A percentile compares a stretch with the other conserved stretches of the same genome.
phyloP scores from a whole-genome alignment of 2,113 vertebrate species.

The Motacilla tschutschensis region DNA sequence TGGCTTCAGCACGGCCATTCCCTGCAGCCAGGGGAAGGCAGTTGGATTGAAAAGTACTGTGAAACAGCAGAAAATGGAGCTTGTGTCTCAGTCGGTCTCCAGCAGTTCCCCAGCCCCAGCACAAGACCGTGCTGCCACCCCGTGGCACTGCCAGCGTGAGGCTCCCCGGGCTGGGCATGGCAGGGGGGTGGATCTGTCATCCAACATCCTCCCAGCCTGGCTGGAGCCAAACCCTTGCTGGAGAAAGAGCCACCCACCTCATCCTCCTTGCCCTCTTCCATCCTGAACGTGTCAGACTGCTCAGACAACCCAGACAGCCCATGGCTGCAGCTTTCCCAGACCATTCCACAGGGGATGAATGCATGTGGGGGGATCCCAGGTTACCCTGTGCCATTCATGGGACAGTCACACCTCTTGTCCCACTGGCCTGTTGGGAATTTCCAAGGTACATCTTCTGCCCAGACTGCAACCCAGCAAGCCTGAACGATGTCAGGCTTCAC shows the following conservation, averaged over 20 bases:
- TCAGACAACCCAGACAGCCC: background rate
- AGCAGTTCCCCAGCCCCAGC: background rate
- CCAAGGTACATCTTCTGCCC: background rate
- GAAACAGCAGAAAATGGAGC: background rate
- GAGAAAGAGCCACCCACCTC: background rate
- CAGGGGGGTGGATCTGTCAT: accelerated
- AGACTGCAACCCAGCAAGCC: background rate
- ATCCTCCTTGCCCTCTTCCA: background rate
- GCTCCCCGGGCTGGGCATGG: background rate
- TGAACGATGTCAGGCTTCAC: background rate
- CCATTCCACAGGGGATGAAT: background rate
- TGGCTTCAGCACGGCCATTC: background rate
- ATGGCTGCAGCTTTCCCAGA: background rate
- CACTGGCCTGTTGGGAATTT: background rate
- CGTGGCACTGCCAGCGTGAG: background rate
- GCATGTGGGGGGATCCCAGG: background rate
- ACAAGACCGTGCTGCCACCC: conserved; percentile 43
- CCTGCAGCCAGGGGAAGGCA: background rate
- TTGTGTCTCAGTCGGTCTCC: background rate
- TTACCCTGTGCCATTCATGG: background rate
- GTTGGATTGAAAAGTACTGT: accelerated
- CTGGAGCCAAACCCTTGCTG: background rate
- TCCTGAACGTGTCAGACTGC: background rate
- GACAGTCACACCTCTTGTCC: background rate
- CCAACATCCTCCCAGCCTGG: background rate